Conservation (phyloP, 1,140 invertebrate species). For the Drosophila prosaltans region DNA sequence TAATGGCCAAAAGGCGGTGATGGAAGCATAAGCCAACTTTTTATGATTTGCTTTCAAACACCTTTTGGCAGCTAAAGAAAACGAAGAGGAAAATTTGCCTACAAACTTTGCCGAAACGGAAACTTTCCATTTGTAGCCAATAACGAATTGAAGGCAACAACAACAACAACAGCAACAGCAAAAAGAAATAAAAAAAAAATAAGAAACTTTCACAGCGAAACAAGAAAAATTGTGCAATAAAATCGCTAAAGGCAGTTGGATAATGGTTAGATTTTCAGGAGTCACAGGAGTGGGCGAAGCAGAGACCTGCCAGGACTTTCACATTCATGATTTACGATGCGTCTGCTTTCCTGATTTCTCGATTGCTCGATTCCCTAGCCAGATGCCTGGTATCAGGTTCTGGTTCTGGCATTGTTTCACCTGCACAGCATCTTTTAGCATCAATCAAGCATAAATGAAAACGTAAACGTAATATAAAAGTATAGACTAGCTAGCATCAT, state of each 20-base stretch:
- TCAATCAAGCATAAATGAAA: slow-evolving; percentile 68
- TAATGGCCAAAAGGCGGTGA: slow-evolving; percentile 6
- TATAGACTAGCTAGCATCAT: slow-evolving; percentile 28
- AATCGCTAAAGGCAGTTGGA: slow-evolving; percentile 50
- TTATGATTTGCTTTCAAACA: slow-evolving; percentile 59
- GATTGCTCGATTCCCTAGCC: slow-evolving; percentile 57
- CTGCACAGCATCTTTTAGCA: slow-evolving; percentile 51
- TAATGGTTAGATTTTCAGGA: slow-evolving; percentile 45
- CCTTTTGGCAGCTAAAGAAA: slow-evolving; percentile 43
- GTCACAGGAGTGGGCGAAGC: background rate
- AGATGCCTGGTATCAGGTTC: slow-evolving; percentile 30
- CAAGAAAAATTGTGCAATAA: slow-evolving; percentile 62
- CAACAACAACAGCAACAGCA: background rate
- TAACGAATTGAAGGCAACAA: slow-evolving; percentile 46
- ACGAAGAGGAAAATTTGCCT: slow-evolving; percentile 44
- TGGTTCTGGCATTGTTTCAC: slow-evolving; percentile 29
- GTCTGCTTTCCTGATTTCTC: slow-evolving; percentile 13
- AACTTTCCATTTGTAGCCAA: slow-evolving; percentile 47
- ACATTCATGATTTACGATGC: slow-evolving; percentile 76
- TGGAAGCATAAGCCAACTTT: slow-evolving; percentile 44
- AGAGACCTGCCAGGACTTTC: slow-evolving; percentile 46
- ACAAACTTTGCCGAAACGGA: slow-evolving; percentile 18
- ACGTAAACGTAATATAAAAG: slow-evolving; percentile 28
- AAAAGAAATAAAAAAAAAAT: background rate
- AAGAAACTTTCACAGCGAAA: slow-evolving; percentile 32